Percentiles rank a stretch among this genome's conserved stretches.
These are phyloP conservation scores for Hyphantria cunea DNA, from an alignment of 1,140 invertebrate species.

Conservation along the genomic window DNA sequence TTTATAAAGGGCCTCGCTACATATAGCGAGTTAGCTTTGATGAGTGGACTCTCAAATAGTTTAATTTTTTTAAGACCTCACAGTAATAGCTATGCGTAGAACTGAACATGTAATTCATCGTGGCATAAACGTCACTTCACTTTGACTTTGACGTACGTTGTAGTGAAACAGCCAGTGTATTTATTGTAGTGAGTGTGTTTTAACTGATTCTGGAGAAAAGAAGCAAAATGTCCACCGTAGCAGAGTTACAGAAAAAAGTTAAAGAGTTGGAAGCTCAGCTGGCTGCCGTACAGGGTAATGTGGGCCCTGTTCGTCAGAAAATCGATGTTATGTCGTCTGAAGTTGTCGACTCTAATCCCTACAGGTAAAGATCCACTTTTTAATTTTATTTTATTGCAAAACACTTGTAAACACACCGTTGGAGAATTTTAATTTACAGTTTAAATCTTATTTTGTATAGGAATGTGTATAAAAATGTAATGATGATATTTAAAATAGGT, in stretches of 20 bases:
- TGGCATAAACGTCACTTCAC: conserved; percentile 32
- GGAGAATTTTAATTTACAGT: neutral
- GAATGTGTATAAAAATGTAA: too few species aligned
- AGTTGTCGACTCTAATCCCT: conserved; percentile 99
- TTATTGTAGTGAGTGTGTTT: too few species aligned
- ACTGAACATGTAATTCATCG: neutral
- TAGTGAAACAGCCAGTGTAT: too few species aligned
- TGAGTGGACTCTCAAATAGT: too few species aligned
- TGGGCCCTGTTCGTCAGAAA: conserved; percentile 78
- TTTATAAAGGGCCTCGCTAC: too few species aligned
- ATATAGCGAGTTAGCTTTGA: too few species aligned
- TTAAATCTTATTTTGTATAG: neutral
- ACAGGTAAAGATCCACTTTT: conserved; percentile 86
- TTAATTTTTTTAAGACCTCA: too few species aligned
- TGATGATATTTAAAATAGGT: neutral
- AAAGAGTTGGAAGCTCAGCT: conserved; percentile 83
- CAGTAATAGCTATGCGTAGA: too few species aligned
- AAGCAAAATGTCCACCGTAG: conserved; percentile 69
- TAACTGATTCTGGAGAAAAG: too few species aligned
- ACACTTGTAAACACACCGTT: too few species aligned
- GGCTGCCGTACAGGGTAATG: conserved; percentile 65
- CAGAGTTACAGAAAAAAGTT: conserved; percentile 78
- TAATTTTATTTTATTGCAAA: neutral
- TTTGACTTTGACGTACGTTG: conserved; percentile 24
- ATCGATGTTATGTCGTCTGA: conserved; percentile 76